These are phyloP conservation scores for Meliscaeva auricollis DNA, from an alignment of 2,888 invertebrate species.

Conservation along the genomic window DNA sequence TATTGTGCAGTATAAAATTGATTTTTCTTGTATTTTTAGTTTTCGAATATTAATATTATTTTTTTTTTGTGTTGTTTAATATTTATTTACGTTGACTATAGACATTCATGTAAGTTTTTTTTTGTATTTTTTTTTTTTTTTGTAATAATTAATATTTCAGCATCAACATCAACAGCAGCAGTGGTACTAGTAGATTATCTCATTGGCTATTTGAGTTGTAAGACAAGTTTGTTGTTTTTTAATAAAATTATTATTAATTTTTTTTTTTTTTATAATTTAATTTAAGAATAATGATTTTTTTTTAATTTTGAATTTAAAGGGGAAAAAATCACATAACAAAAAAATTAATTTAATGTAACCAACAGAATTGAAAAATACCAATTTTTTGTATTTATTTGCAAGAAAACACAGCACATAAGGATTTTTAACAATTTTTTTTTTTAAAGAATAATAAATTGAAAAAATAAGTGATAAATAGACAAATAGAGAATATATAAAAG, in stretches of 20 bases:
- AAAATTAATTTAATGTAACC: conserved; percentile 27
- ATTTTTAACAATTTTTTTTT: conserved; percentile 30
- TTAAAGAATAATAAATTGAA: conserved; percentile 41
- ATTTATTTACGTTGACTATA: conserved; percentile 63
- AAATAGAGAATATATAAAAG: conserved; percentile 27
- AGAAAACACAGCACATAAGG: conserved; percentile 65
- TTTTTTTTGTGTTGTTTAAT: conserved; percentile 15
- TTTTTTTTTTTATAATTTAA: conserved; percentile 57
- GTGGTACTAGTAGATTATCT: conserved; percentile 83
- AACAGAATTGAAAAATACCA: conserved; percentile 52
- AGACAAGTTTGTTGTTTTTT: conserved; percentile 78
- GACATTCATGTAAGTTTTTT: conserved; percentile 53
- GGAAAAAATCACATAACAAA: conserved; percentile 34
- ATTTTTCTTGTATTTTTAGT: conserved; percentile 36
- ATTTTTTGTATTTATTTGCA: conserved; percentile 40
- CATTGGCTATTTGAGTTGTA: conserved; percentile 82
- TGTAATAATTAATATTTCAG: conserved; percentile 66
- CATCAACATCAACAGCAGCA: conserved; percentile 82
- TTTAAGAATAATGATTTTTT: background rate
- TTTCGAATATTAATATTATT: conserved; percentile 45
- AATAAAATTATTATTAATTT: conserved; percentile 76
- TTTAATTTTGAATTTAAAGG: conserved; percentile 5
- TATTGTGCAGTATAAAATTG: conserved; percentile 73
- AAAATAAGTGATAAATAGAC: conserved; percentile 42
- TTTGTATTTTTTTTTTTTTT: conserved; percentile 28